These are phyloP conservation scores for Phasia obesa DNA, from an alignment of 2,888 invertebrate genomes.

Conservation along the genomic window DNA sequence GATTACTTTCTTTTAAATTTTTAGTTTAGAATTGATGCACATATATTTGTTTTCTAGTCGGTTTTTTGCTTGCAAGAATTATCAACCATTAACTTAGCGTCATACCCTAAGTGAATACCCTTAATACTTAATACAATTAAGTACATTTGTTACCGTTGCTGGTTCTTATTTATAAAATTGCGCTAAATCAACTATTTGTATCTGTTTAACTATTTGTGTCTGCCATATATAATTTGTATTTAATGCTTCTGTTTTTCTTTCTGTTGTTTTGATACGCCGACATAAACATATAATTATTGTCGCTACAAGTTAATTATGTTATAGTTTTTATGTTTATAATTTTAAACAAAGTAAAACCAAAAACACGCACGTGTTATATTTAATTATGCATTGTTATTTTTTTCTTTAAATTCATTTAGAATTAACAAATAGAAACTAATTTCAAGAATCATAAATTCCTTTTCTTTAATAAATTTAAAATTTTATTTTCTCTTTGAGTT, in stretches of 20 bases:
- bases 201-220: not conserved
- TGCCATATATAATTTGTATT: slow-evolving; percentile 22
- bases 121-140: slow-evolving; percentile 15
- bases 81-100: too few species aligned
- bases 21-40: too few species aligned
- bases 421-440: not conserved
- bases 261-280: too few species aligned
- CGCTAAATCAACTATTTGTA: not conserved
- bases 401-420: slow-evolving; percentile 12
- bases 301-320: not conserved
- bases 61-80: too few species aligned
- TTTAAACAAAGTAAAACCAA: slow-evolving; percentile 5
- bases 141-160: slow-evolving; percentile 1
- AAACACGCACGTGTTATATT: slow-evolving; percentile 27
- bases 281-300: slow-evolving; percentile 11
- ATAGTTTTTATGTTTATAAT: slow-evolving; percentile 9
- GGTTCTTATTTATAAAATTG: not conserved
- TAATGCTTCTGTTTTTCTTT: too few species aligned
- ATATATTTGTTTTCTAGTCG: too few species aligned
- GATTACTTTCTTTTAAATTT: too few species aligned
- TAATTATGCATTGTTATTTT: slow-evolving; percentile 4
- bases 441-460: not conserved
- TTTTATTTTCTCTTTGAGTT: too few species aligned
- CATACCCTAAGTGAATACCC: not conserved
- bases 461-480: too few species aligned